Evolutionary conservation across 1,140 invertebrate genomes (phyloP), one percentile per base, ranked within the genome.

Genomic region (Rhyzopertha dominica): DNA sequence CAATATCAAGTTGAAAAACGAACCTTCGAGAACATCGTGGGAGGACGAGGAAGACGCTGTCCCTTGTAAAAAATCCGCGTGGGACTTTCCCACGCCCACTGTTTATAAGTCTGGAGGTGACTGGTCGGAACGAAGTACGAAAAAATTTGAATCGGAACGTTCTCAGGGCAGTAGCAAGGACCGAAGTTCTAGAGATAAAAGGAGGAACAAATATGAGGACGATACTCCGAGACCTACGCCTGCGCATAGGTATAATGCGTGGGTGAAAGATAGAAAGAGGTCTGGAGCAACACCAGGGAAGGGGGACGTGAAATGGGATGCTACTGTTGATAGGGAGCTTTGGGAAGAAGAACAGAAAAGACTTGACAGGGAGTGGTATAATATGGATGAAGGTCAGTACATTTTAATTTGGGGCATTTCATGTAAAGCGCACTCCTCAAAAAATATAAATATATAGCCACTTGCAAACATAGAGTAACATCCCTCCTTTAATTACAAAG

Each of bases 311-410:
- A 69, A 74, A 63, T 73, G 75, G 71, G 69, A 75, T 14, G 71
- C 71, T 39, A 73, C 81, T 10, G 79, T 85, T 28, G 87, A 93
- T 24, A 75, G 80, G 20, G 78, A 84, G 24, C 70, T 85, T 23
- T 97, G 91, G 92, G 90, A 96, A 65, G 85, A 92, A 60, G 94
- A 98, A 55, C 89, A 98, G 68, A 84, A 85, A 53, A 77, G 92
- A 35, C 61, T 98, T 3, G 96, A 99, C 61, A 71, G 95, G 36
- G 93, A 96, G 59, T 99, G 96, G 95, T 99, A 99, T 65, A 84
- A 83, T 36, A 82, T 97, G 67, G 93, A 94, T 59, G 90, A 91
- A 71, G 93, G 87, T 58, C 55, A 48, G 18, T 39, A 36, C 36
- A 44, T 22, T 26, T 26, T 41, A 14, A 14, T 29, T 41, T 13